phyloP scores from a whole-genome alignment of 2,113 vertebrate species.

The Notothenia rossii region DNA sequence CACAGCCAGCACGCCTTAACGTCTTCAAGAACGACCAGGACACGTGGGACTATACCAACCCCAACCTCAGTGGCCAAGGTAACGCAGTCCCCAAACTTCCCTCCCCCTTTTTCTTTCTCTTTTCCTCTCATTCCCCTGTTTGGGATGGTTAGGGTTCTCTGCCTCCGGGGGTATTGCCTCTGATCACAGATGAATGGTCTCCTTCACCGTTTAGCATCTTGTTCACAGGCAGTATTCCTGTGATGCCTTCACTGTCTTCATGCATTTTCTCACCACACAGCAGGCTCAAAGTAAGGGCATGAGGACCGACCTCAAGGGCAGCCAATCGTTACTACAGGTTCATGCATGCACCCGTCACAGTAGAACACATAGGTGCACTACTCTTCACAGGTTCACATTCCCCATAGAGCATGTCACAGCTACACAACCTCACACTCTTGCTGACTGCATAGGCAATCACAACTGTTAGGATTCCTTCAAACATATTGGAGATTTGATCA shows the following conservation, averaged over 20 bases:
- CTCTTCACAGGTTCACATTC: slow-evolving; percentile 62
- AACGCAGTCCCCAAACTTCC: slow-evolving; percentile 62
- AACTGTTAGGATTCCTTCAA: slow-evolving; percentile 45
- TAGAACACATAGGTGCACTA: slow-evolving; percentile 25
- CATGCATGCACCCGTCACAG: slow-evolving; percentile 67
- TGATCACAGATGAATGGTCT: slow-evolving; percentile 44
- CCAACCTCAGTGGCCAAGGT: slow-evolving; percentile 96
- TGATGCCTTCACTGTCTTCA: slow-evolving; percentile 65
- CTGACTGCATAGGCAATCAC: slow-evolving; percentile 26
- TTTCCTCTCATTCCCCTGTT: slow-evolving; percentile 86
- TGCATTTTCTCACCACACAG: slow-evolving; percentile 72
- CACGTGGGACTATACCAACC: slow-evolving; percentile 98
- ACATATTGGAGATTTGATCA: slow-evolving; percentile 81
- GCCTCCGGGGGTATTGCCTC: slow-evolving; percentile 71
- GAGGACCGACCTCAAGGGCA: slow-evolving; percentile 77
- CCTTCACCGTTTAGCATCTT: slow-evolving; percentile 2
- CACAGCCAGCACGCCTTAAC: slow-evolving; percentile 93
- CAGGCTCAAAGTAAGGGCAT: slow-evolving; percentile 78
- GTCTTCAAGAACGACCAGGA: slow-evolving; percentile 99
- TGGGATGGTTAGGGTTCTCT: slow-evolving; percentile 65
- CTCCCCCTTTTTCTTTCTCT: slow-evolving; percentile 48
- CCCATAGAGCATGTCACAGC: slow-evolving; percentile 75
- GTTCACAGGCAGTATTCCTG: slow-evolving; percentile 68
- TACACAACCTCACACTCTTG: slow-evolving; percentile 59
- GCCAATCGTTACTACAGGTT: slow-evolving; percentile 45